A percentile compares a stretch with the other conserved stretches of the same genome.
Conservation (phyloP, 1,140 invertebrate species). For the Dufourea novaeangliae region DNA sequence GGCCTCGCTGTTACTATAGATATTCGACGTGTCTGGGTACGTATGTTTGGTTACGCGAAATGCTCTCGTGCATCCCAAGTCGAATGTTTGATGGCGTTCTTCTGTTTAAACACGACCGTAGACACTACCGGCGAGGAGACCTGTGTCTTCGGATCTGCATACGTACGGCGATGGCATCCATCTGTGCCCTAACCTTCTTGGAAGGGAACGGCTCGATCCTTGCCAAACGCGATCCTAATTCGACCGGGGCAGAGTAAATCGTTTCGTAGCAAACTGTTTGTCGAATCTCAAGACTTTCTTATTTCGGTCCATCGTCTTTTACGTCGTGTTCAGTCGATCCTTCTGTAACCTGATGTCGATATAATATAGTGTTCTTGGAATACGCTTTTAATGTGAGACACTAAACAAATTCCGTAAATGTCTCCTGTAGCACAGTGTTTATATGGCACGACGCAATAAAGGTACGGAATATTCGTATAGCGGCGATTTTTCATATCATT, state of each 20-base stretch:
- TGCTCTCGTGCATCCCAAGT: conserved; percentile 67
- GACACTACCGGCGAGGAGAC: conserved; percentile 48
- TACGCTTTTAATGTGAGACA: too few species aligned
- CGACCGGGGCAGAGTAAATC: neutral
- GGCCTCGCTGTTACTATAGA: conserved; percentile 23
- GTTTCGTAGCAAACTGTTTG: neutral
- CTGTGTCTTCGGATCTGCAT: conserved; percentile 56
- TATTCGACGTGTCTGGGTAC: conserved; percentile 58
- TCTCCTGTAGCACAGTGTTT: too few species aligned
- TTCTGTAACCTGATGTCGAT: too few species aligned
- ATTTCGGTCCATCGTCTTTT: too few species aligned
- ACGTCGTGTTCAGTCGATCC: too few species aligned
- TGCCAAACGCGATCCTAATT: conserved; percentile 1
- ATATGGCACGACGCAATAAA: too few species aligned
- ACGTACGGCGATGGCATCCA: conserved; percentile 40
- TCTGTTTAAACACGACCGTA: conserved; percentile 64
- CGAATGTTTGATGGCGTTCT: conserved; percentile 68
- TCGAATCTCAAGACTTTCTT: too few species aligned
- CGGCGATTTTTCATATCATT: too few species aligned
- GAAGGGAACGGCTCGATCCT: neutral
- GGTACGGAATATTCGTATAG: too few species aligned
- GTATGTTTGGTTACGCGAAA: conserved; percentile 70
- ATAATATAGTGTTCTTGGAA: too few species aligned
- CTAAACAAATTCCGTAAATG: too few species aligned
- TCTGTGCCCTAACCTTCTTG: neutral